Base-by-base conservation (phyloP, 2,888 invertebrate species). In the Patella caerulea region DNA sequence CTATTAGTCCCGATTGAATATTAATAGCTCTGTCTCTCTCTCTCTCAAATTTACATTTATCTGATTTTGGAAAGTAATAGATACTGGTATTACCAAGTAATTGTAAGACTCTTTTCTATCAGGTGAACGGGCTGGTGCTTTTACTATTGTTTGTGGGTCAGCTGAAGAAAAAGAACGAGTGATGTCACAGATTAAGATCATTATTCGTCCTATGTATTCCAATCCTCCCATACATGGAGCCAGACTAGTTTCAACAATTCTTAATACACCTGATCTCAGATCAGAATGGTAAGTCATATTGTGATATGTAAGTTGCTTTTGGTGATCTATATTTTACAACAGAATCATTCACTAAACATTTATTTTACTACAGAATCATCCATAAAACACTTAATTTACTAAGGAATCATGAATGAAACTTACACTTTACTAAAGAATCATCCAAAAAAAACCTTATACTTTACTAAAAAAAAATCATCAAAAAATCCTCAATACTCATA, bases 211-310 rank as follows among this genome's bases (percentile, higher is more conserved):
- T 4, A 95, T 98, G 94, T 99, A 98, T 93, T 99, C 98, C 56
- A 99, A 98, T 93, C 99, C 99, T 65, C 98, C 99, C 0, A 94
- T 98, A 86, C 94, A 97, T 92, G 99, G 99, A 53, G 96, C 98
- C 0, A 94, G 98, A 71, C 94, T 99, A 85, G 99, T 96, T 2
- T 93, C 94, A 52, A 96, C 96, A 92, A 96, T 99, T 86, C 94
- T 99, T 29, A 94, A 94, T 79, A 94, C 94, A 88, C 92, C 94
- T 0, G 93, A 94, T 9, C 93, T 99, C 70, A 88, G 90, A 73
- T 80, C 85, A 45, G 86, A 92, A 83, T 94, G 99, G 98, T 95
- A 86, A 90, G 93, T 89, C 3, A 45, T 45, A 45, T 45, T 45
- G 45, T 45, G 45, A 45, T 45, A 9, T 7, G 45, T 45, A 45